Evolutionary conservation across 2,113 vertebrate genomes (phyloP).

Genomic region (Bostrychus sinensis): DNA sequence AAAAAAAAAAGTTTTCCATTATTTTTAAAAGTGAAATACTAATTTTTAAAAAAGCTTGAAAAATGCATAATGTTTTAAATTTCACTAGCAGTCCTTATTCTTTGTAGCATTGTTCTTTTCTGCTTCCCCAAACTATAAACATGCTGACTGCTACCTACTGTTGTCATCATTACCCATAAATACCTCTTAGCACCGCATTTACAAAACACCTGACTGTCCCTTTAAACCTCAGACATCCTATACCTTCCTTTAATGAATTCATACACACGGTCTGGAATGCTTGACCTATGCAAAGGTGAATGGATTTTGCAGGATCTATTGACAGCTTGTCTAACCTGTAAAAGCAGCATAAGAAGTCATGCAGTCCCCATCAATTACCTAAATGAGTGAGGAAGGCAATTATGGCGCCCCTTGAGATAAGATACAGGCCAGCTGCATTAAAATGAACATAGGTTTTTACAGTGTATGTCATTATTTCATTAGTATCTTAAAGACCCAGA

Average conservation of each 20-base stretch:
- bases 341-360: slow-evolving; percentile 53
- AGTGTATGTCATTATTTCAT: neutral
- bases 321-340: slow-evolving; percentile 68
- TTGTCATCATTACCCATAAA: neutral
- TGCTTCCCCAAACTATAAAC: neutral
- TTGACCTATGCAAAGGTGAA: slow-evolving; percentile 70
- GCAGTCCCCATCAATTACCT: slow-evolving; percentile 48
- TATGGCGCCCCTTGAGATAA: slow-evolving; percentile 30
- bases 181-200: neutral
- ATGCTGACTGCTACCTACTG: neutral
- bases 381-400: slow-evolving; percentile 53
- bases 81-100: too few relatives aligned
- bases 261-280: slow-evolving; percentile 49
- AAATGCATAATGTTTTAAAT: too few relatives aligned
- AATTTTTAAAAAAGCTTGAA: too few relatives aligned
- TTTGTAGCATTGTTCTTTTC: neutral
- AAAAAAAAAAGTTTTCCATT: too few relatives aligned
- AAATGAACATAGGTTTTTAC: neutral
- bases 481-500: neutral
- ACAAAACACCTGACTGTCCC: slow-evolving; percentile 10
- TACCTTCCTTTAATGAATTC: slow-evolving; percentile 63
- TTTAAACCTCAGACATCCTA: slow-evolving; percentile 5
- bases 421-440: neutral
- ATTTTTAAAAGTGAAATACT: too few relatives aligned
- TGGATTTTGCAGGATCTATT: slow-evolving; percentile 69